Conservation (phyloP, 2,888 invertebrate species). For the Mythimna albipuncta region DNA sequence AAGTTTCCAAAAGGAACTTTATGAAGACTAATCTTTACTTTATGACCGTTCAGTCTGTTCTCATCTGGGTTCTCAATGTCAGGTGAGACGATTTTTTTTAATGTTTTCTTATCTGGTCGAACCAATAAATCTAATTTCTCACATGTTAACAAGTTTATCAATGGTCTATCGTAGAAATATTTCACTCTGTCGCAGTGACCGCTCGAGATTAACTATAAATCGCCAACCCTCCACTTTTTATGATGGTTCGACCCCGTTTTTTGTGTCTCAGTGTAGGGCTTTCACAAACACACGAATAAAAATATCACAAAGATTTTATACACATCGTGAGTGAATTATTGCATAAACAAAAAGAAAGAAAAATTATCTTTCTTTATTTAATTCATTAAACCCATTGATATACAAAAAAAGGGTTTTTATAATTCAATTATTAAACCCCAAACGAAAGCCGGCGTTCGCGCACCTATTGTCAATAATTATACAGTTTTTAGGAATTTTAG, state of each 20-base stretch:
- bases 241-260: constrained; percentile 43
- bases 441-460: too few species aligned
- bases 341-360: too few species aligned
- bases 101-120: constrained; percentile 25
- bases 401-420: too few species aligned
- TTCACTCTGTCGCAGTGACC: constrained; percentile 50
- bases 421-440: too few species aligned
- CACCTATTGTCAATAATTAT: too few species aligned
- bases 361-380: too few species aligned
- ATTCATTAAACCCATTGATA: too few species aligned
- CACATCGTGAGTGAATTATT: too few species aligned
- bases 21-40: neutral
- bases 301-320: neutral
- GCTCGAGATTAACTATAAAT: constrained; percentile 51
- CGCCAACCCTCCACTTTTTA: constrained; percentile 57
- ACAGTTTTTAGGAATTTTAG: too few species aligned
- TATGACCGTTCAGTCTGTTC: neutral
- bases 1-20: too few species aligned
- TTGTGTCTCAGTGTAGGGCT: constrained; percentile 41
- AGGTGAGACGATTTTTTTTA: constrained; percentile 6
- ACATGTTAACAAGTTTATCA: constrained; percentile 47
- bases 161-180: constrained; percentile 37
- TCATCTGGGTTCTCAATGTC: neutral
- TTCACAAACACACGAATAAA: constrained; percentile 10
- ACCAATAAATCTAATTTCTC: constrained; percentile 37